Evolutionary conservation across 2,888 invertebrate genomes (phyloP).

Genomic region (Hydrotaea diabolus): DNA sequence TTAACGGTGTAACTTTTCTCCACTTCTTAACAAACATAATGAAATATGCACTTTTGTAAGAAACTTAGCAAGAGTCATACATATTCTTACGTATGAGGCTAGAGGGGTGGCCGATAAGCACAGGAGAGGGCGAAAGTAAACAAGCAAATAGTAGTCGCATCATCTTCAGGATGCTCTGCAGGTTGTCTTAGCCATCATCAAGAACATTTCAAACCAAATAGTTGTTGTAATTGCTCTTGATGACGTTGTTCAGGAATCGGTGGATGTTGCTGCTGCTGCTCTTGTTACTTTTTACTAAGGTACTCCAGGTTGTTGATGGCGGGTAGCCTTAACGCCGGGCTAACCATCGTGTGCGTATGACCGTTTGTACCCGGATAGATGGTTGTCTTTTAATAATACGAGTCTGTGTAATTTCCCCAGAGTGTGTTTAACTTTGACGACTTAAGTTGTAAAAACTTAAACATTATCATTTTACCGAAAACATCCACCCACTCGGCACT

Average conservation of each 20-base stretch:
- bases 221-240: conserved; percentile 39
- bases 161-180: conserved; percentile 21
- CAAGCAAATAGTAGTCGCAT: conserved; percentile 13
- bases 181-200: conserved; percentile 44
- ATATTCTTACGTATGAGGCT: no score
- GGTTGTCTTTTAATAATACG: conserved; percentile 70
- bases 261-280: not conserved
- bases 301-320: conserved; percentile 70
- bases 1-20: conserved; percentile 20
- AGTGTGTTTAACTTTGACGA: conserved; percentile 80
- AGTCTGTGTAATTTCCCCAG: conserved; percentile 80
- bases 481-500: conserved; percentile 20
- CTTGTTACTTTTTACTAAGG: conserved; percentile 43
- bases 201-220: conserved; percentile 33
- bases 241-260: conserved; percentile 37
- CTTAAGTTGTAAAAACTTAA: conserved; percentile 80
- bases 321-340: no score
- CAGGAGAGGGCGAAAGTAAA: not conserved
- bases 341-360: conserved; percentile 12
- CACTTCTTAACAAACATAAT: conserved; percentile 37
- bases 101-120: not conserved
- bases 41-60: conserved; percentile 56
- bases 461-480: conserved; percentile 78
- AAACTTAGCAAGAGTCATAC: conserved; percentile 27
- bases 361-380: conserved; percentile 34